phyloP scores from a whole-genome alignment of 1,140 invertebrate species.

The Himalopsyche phryganea region DNA sequence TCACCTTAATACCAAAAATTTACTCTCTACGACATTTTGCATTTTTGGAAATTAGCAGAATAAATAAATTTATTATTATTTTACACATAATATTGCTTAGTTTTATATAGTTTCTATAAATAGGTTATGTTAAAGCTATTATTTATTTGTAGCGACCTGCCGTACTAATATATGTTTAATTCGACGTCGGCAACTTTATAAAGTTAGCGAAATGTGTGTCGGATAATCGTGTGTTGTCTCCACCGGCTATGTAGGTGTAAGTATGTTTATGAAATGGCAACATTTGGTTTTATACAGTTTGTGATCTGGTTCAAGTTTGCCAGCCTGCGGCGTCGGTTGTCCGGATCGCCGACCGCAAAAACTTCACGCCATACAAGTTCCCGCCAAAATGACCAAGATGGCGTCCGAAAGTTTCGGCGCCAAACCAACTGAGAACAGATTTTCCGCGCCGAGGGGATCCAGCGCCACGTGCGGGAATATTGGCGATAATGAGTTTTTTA shows the following conservation, averaged over 20 bases:
- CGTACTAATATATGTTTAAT: too few species aligned
- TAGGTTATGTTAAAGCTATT: too few species aligned
- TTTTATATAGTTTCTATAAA: too few species aligned
- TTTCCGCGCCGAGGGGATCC: not conserved
- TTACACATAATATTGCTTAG: too few species aligned
- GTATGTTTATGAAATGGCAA: conserved; percentile 11
- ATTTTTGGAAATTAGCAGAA: too few species aligned
- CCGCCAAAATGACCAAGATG: conserved; percentile 30
- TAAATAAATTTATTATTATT: too few species aligned
- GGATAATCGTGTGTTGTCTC: too few species aligned
- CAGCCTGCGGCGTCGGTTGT: conserved; percentile 6
- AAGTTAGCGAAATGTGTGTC: too few species aligned
- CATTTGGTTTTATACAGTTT: conserved; percentile 28
- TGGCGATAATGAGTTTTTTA: conserved; percentile 34
- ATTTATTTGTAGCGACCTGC: too few species aligned
- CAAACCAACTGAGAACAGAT: not conserved
- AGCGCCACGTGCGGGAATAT: conserved; percentile 24
- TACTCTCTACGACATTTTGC: too few species aligned
- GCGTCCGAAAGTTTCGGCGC: conserved; percentile 3
- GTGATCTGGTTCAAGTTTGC: conserved; percentile 16
- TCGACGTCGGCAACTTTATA: too few species aligned
- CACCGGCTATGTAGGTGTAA: not conserved
- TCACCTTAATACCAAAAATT: too few species aligned
- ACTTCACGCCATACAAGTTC: conserved; percentile 23
- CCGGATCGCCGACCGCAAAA: conserved; percentile 22